Evolutionary conservation across 2,113 vertebrate species (phyloP), one percentile per base, ranked within the genome.

Genomic region (Chaetodon trifascialis): DNA sequence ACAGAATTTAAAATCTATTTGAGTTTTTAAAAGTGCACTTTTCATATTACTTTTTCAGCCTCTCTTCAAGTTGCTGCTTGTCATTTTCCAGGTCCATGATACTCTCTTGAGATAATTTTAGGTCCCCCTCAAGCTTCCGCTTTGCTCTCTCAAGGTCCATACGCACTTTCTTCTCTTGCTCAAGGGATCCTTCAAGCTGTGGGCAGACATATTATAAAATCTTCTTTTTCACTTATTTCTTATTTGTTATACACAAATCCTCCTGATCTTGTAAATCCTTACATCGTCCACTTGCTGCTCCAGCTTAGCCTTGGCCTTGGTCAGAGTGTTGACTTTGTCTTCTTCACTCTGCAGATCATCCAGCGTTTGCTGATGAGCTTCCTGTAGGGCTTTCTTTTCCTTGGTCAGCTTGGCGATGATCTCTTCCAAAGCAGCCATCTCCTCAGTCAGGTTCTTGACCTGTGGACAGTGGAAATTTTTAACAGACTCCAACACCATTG

Each of bases 201-300:
- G 69, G 16, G 66, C 69, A 68, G 74, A 19, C 1, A 30, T 30
- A 30, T 30, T 30, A 30, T 30, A 30, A 30, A 30, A 30, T 30
- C 30, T 30, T 30, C 30, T 30, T 30, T 30, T 30, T 30, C 30
- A 30, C 30, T 30, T 30, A 30, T 30, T 30, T 30, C 1, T 30
- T 30, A 30, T 30, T 30, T 30, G 30, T 30, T 30, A 30, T 30
- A 30, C 3, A 30, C 30, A 30, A 30, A 30, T 30, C 30, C 6
- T 19, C 19, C 47, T 55, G 6, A 21, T n/a, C 3, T 56, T 23
- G 42, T 7, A 19, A 72, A 55, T 71, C 51, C 96, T 95, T 64
- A 97, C 97, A 4, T 98, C 97, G 0, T 98, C 97, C 16, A 95
- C 96, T 67, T 98, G 97, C 80, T 98, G 97, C 21, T 98, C 97